Evolutionary conservation across 2,888 invertebrate genomes (phyloP).

Genomic region (Sinohyriopsis cumingii): DNA sequence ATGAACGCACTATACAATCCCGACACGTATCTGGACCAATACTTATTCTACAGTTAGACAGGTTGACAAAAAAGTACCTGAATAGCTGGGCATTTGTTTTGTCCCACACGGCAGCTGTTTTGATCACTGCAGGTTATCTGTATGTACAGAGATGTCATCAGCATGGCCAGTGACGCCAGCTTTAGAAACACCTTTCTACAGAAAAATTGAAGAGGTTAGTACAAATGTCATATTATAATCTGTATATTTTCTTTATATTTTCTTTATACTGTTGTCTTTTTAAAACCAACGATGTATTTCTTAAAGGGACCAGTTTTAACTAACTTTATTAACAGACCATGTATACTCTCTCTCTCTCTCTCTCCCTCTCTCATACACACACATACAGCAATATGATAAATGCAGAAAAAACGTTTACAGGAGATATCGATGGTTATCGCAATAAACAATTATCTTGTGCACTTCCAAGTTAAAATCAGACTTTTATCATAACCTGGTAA

Average conservation of each 20-base stretch:
- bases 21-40: too few relatives aligned
- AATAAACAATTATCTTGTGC: too few relatives aligned
- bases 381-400: background rate
- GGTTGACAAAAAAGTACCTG: slow-evolving; percentile 30
- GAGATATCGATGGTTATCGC: background rate
- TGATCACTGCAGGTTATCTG: slow-evolving; percentile 49
- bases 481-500: too few relatives aligned
- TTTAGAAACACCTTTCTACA: slow-evolving; percentile 81
- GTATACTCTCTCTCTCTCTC: background rate
- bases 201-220: slow-evolving; percentile 5
- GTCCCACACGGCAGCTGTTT: slow-evolving; percentile 40
- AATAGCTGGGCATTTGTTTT: slow-evolving; percentile 37
- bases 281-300: too few relatives aligned
- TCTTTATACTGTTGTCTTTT: too few relatives aligned
- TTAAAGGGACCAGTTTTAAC: too few relatives aligned
- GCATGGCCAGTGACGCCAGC: slow-evolving; percentile 82
- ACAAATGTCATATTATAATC: too few relatives aligned
- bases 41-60: too few relatives aligned
- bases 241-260: too few relatives aligned
- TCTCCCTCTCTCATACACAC: background rate
- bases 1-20: too few relatives aligned
- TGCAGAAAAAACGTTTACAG: background rate
- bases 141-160: slow-evolving; percentile 79
- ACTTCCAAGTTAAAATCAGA: too few relatives aligned
- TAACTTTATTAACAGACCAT: too few relatives aligned